phyloP scores from a whole-genome alignment of 2,888 invertebrate genomes.

The Toxonevra muliebris region DNA sequence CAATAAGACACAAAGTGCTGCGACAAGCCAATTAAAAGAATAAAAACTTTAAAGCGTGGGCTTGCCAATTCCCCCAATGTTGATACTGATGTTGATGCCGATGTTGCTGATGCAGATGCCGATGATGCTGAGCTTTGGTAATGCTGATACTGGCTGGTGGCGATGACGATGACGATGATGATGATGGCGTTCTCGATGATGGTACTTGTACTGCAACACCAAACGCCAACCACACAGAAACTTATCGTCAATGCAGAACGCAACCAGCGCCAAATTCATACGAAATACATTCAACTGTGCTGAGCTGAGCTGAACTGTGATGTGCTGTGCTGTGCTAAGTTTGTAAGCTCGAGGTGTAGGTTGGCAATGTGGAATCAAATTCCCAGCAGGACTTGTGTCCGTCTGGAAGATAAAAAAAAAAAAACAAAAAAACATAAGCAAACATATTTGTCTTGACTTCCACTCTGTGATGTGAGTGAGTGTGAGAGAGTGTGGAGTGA shows the following conservation, averaged over 20 bases:
- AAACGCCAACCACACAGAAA: not conserved
- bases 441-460: too few species aligned
- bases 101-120: constrained; percentile 6
- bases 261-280: not conserved
- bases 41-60: constrained; percentile 45
- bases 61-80: constrained; percentile 53
- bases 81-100: constrained; percentile 11
- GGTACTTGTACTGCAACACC: constrained; percentile 19
- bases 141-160: constrained; percentile 45
- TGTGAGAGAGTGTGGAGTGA: too few species aligned
- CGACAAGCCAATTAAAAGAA: constrained; percentile 63
- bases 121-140: constrained; percentile 24
- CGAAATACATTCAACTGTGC: too few species aligned
- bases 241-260: not conserved
- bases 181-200: constrained; percentile 25
- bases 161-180: constrained; percentile 51
- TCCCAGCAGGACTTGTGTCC: constrained; percentile 45
- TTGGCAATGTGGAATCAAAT: constrained; percentile 44
- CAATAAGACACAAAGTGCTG: constrained; percentile 44
- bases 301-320: not conserved
- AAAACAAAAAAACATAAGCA: too few species aligned
- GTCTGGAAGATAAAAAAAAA: constrained; percentile 42
- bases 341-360: constrained; percentile 34
- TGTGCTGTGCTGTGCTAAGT: not conserved
- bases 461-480: too few species aligned